Base-by-base conservation (phyloP, 2,113 vertebrate species). In the Otis tarda region DNA sequence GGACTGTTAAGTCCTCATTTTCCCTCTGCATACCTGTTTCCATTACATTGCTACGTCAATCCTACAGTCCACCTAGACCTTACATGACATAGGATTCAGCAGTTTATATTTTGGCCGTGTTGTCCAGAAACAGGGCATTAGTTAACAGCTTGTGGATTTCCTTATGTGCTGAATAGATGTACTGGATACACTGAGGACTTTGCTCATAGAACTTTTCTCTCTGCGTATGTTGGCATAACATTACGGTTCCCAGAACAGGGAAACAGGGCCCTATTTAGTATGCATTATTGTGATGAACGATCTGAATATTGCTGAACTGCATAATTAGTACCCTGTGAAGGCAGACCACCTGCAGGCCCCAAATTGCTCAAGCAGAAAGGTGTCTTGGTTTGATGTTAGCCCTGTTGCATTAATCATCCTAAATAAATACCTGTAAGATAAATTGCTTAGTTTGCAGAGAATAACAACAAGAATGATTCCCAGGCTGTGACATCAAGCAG, bases 11-110 rank as follows among this genome's bases (percentile, higher is more conserved):
- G 35, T 61, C 59, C 41, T 91, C 30, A 22, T 30, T 89, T 89
- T 4, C 18, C 23, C 10, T 83, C 43, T 10, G 1, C 0, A 0
- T 37, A 24, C 28, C 24, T 68, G 28, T 45, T 87, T 82, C 53
- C 47, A 2, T 18, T n/a, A 9, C 6, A 7, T 65, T 83, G 71
- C 41, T 41, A 41, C 5, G 41, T 41, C 17, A 73, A 53, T 7
- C 1, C 14, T 65, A 52, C 20, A 49, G n/a, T 55, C 22, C 63
- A 0, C 14, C 31, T 47, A 43, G 19, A 61, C 3, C 19, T 90
- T 30, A 10, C 7, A 3, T 2, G 8, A 43, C 16, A 7, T 0
- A 13, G 70, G 24, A 53, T 57, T 47, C 15, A 59, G 41, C 9
- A 47, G 7, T 50, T 80, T 18, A 3, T 33, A n/a, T 43, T 90